phyloP scores from a whole-genome alignment of 2,797 vertebrate genomes.

The Hephaestus fuliginosus region DNA sequence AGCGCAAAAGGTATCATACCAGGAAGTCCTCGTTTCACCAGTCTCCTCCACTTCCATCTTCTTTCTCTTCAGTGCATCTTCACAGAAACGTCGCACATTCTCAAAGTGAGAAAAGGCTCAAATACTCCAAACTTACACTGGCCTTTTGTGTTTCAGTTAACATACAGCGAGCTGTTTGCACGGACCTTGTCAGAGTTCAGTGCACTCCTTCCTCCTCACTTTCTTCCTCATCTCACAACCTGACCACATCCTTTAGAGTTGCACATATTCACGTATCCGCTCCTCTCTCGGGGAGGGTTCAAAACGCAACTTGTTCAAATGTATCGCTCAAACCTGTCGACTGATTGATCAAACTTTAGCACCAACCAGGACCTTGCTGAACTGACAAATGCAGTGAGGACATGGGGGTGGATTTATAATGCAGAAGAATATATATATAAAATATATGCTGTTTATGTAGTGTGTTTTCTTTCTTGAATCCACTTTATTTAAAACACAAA shows the following conservation, averaged over 20 bases:
- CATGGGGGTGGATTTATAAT: slow-evolving; percentile 16
- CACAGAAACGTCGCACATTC: slow-evolving; percentile 4
- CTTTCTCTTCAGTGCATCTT: slow-evolving; percentile 75
- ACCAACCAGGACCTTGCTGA: accelerated
- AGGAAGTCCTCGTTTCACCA: slow-evolving; percentile 79
- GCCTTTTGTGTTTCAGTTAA: background rate
- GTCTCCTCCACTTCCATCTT: slow-evolving; percentile 85
- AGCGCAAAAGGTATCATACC: slow-evolving; percentile 70
- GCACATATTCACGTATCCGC: slow-evolving; percentile 66
- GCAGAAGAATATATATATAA: too few species aligned
- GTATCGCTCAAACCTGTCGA: background rate
- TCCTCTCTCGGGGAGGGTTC: slow-evolving; percentile 43
- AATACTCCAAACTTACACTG: slow-evolving; percentile 18
- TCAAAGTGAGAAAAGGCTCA: slow-evolving; percentile 13
- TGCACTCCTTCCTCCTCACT: slow-evolving; percentile 67
- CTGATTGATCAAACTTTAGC: background rate
- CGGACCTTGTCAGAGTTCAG: slow-evolving; percentile 34
- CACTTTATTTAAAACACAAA: background rate
- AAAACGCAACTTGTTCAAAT: background rate
- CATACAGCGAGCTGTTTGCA: slow-evolving; percentile 16
- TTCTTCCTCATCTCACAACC: slow-evolving; percentile 76
- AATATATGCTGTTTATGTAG: background rate
- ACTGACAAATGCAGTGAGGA: background rate
- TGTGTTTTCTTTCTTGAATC: background rate
- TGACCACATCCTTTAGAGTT: slow-evolving; percentile 83